Conservation (phyloP, 2,113 vertebrate genomes). For the Hemicordylus capensis region DNA sequence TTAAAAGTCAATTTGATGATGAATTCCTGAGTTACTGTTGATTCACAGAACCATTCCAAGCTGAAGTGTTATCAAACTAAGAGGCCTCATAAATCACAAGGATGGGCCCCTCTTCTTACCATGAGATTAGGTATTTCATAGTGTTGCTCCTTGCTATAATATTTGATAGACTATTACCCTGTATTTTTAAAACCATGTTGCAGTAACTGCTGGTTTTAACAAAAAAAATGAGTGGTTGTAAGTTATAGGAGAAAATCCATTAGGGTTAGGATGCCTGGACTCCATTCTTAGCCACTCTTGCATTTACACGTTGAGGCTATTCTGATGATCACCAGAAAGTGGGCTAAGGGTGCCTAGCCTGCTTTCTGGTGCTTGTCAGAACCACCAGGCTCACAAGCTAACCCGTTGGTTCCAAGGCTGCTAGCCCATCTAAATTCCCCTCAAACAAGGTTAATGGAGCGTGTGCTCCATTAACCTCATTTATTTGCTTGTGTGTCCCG, state of each 20-base stretch:
- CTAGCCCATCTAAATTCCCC: no score
- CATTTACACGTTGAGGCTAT: not conserved
- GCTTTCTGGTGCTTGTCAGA: no score
- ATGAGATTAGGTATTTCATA: not conserved
- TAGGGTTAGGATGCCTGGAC: not conserved
- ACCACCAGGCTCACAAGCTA: no score
- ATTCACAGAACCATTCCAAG: not conserved
- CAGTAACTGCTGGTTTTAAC: not conserved
- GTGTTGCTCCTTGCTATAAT: not conserved
- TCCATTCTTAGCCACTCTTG: not conserved
- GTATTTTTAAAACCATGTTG: not conserved
- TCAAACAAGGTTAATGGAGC: no score
- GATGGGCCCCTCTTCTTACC: not conserved
- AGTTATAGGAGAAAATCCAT: not conserved
- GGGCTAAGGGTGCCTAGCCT: no score
- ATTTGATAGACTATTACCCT: not conserved
- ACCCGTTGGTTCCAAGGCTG: no score
- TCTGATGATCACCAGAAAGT: no score
- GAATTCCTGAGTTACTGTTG: slow-evolving; percentile 28
- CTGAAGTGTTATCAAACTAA: not conserved
- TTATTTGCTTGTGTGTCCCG: no score
- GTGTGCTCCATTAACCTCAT: no score
- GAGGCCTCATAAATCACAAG: slow-evolving; percentile 16
- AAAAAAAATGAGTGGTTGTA: not conserved
- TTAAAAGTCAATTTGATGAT: slow-evolving; percentile 28